phyloP scores from a whole-genome alignment of 1,140 invertebrate species.

The Hylaeus anthracinus region DNA sequence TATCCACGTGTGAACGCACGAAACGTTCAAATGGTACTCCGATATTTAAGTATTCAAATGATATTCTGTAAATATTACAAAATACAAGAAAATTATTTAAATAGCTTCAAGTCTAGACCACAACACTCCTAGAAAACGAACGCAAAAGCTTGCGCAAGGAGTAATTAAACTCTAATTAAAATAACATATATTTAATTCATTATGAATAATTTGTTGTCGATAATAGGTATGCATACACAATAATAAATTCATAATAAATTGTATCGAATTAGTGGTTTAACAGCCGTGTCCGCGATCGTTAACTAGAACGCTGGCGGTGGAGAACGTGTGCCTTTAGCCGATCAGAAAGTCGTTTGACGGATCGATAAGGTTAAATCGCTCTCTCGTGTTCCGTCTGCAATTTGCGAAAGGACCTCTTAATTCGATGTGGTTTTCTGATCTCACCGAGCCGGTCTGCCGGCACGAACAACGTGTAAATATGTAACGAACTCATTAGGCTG shows the following conservation, averaged over 20 bases:
- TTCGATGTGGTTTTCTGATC: slow-evolving; percentile 64
- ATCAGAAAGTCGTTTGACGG: slow-evolving; percentile 59
- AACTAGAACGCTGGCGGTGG: slow-evolving; percentile 21
- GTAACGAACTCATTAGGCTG: slow-evolving; percentile 64
- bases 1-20: too few relatives aligned
- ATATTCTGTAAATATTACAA: too few relatives aligned
- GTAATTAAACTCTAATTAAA: too few relatives aligned
- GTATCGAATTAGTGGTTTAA: slow-evolving; percentile 38
- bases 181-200: too few relatives aligned
- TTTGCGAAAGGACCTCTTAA: slow-evolving; percentile 65
- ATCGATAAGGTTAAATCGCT: slow-evolving; percentile 65
- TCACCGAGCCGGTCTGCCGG: slow-evolving; percentile 28
- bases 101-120: too few relatives aligned
- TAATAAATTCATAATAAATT: slow-evolving; percentile 13
- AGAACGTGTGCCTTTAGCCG: slow-evolving; percentile 45
- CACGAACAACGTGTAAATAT: slow-evolving; percentile 68
- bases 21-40: too few relatives aligned
- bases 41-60: too few relatives aligned
- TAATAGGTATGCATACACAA: too few relatives aligned
- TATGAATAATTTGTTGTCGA: too few relatives aligned
- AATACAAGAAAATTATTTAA: too few relatives aligned
- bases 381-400: slow-evolving; percentile 65
- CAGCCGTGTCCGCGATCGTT: slow-evolving; percentile 45
- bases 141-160: too few relatives aligned
- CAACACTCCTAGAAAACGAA: too few relatives aligned